These are phyloP conservation scores for Tragelaphus imberbis DNA, from an alignment of 2,113 vertebrate species.

Conservation along the genomic window DNA sequence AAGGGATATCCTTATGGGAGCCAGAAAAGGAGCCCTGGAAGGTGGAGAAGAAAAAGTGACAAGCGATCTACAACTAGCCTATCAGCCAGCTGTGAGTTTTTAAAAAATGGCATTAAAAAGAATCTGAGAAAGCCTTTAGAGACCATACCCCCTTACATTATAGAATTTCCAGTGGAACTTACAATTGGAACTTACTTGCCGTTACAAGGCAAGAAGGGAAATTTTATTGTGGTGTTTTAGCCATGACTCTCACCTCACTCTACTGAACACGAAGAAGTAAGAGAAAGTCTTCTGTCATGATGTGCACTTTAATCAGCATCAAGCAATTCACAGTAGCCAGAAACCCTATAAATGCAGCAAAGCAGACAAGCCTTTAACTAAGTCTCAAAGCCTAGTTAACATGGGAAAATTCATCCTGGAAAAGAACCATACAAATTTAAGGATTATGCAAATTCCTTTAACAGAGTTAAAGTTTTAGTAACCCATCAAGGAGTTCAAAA, in stretches of 20 bases:
- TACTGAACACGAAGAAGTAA: neutral
- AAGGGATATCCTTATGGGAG: neutral
- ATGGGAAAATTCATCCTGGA: constrained; percentile 11
- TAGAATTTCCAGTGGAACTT: neutral
- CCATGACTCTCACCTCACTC: neutral
- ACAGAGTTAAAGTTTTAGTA: constrained; percentile 29
- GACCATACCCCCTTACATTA: neutral
- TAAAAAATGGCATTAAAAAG: neutral
- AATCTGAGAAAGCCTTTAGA: constrained; percentile 14
- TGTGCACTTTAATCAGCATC: neutral
- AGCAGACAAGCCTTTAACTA: neutral
- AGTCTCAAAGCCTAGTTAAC: neutral
- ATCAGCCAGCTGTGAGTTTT: neutral
- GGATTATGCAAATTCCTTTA: neutral
- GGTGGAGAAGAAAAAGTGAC: neutral
- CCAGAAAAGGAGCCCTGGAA: neutral
- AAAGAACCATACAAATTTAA: constrained; percentile 25
- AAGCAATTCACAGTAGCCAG: neutral
- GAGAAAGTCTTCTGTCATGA: neutral
- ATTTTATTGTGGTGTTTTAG: constrained; percentile 2
- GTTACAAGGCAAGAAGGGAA: constrained; percentile 3
- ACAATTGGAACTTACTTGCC: too few species aligned
- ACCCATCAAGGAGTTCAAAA: constrained; percentile 1
- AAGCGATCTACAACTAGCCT: neutral
- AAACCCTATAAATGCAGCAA: constrained; percentile 17